phyloP scores from a whole-genome alignment of 1,140 invertebrate species.

The Zaprionus nigranus region DNA sequence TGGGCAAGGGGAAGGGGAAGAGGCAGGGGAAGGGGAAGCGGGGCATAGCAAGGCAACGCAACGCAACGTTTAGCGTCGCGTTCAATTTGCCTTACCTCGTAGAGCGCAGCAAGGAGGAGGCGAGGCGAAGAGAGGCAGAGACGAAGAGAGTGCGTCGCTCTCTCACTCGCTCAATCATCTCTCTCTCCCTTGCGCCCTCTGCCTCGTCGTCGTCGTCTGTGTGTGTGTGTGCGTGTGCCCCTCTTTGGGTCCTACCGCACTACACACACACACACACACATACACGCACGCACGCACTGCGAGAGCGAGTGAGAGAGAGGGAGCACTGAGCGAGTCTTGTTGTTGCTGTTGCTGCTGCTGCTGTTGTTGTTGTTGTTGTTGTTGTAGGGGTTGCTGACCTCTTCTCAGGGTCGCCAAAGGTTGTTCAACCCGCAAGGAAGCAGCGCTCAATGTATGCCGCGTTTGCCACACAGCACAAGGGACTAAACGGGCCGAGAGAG shows the following conservation, averaged over 20 bases:
- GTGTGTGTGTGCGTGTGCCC: constrained; percentile 24
- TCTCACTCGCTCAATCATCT: constrained; percentile 1
- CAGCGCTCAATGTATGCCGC: constrained; percentile 49
- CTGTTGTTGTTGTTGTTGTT: background rate
- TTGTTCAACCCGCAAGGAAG: constrained; percentile 71
- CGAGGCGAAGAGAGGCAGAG: background rate
- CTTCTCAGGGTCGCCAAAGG: constrained; percentile 83
- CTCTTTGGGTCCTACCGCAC: constrained; percentile 50
- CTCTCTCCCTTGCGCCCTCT: constrained; percentile 14
- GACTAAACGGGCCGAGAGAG: background rate
- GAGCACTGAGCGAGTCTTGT: constrained; percentile 10
- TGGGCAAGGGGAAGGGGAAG: background rate
- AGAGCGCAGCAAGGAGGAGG: background rate
- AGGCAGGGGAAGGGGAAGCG: background rate
- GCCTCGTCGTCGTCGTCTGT: background rate
- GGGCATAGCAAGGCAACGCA: background rate
- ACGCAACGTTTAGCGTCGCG: constrained; percentile 14
- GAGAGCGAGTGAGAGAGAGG: background rate
- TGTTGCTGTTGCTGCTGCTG: constrained; percentile 1
- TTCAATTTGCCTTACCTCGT: constrained; percentile 6
- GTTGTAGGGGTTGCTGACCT: constrained; percentile 83
- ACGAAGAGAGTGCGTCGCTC: constrained; percentile 7
- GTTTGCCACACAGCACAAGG: constrained; percentile 17
- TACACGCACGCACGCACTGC: constrained; percentile 3
- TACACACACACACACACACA: constrained; percentile 14